Conservation (phyloP, 2,797 vertebrate species). For the Rhinophrynus dorsalis region DNA sequence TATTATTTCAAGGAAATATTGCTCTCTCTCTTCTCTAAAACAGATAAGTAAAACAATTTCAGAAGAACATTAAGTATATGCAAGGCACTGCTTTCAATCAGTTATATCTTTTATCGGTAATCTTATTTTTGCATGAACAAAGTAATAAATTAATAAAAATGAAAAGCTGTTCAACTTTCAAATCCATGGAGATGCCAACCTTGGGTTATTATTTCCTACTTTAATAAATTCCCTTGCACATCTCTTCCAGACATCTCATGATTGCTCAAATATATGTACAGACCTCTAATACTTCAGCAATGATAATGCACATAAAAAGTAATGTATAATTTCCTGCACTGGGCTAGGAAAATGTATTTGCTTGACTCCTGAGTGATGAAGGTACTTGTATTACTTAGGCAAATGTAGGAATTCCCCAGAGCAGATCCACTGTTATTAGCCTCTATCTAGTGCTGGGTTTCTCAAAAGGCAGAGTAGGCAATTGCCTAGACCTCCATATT, state of each 20-base stretch:
- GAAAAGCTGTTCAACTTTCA: slow-evolving; percentile 32
- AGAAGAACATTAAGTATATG: background rate
- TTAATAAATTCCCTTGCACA: slow-evolving; percentile 38
- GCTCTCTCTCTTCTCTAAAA: slow-evolving; percentile 4
- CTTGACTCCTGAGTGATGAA: background rate
- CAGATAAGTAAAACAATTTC: slow-evolving; percentile 13
- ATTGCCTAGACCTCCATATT: too few relatives aligned
- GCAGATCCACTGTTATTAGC: too few relatives aligned
- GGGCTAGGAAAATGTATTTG: background rate
- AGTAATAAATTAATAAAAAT: slow-evolving; percentile 45
- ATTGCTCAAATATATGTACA: slow-evolving; percentile 43
- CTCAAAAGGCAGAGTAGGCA: too few relatives aligned
- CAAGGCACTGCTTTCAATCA: slow-evolving; percentile 2
- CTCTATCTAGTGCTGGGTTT: too few relatives aligned
- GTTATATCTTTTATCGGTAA: slow-evolving; percentile 37
- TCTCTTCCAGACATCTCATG: slow-evolving; percentile 47
- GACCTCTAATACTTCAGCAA: slow-evolving; percentile 31
- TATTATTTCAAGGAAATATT: too few relatives aligned
- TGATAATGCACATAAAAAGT: slow-evolving; percentile 36
- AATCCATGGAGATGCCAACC: slow-evolving; percentile 30
- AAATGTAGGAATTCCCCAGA: too few relatives aligned
- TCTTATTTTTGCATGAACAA: slow-evolving; percentile 41
- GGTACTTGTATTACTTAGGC: too few relatives aligned
- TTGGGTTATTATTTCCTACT: slow-evolving; percentile 22
- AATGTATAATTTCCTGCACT: slow-evolving; percentile 19